These are phyloP conservation scores for Rallus crepitans DNA, from an alignment of 2,797 vertebrate genomes.

Conservation along the genomic window DNA sequence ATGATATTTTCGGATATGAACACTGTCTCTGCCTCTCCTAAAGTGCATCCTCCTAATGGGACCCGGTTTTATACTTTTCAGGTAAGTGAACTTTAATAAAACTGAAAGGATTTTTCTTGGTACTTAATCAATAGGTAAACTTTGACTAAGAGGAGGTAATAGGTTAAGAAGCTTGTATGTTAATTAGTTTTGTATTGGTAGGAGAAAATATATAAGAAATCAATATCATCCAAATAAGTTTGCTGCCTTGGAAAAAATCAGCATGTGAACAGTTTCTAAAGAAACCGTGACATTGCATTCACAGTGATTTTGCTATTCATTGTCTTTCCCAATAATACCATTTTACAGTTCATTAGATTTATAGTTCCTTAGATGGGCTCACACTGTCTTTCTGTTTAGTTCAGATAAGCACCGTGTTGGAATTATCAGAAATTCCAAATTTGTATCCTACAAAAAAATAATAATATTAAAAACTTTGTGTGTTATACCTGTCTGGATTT, in stretches of 20 bases:
- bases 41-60: slow-evolving; percentile 97
- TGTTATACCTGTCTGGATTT: not conserved
- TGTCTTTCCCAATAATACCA: not conserved
- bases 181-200: not conserved
- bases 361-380: not conserved
- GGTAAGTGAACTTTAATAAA: slow-evolving; percentile 86
- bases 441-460: not conserved
- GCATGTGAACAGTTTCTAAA: not conserved
- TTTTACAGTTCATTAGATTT: not conserved
- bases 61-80: slow-evolving; percentile 97
- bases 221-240: not conserved
- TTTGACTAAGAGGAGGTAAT: slow-evolving; percentile 53
- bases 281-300: slow-evolving; percentile 3
- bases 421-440: not conserved
- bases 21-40: slow-evolving; percentile 93
- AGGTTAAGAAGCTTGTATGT: slow-evolving; percentile 19
- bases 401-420: not conserved
- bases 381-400: not conserved
- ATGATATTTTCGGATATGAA: slow-evolving; percentile 99
- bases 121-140: slow-evolving; percentile 58
- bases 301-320: slow-evolving; percentile 21
- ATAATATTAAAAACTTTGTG: slow-evolving; percentile 37
- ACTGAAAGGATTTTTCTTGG: slow-evolving; percentile 20
- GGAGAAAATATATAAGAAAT: slow-evolving; percentile 27
- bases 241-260: slow-evolving; percentile 4